phyloP scores from a whole-genome alignment of 2,113 vertebrate genomes.

The Vidua macroura region DNA sequence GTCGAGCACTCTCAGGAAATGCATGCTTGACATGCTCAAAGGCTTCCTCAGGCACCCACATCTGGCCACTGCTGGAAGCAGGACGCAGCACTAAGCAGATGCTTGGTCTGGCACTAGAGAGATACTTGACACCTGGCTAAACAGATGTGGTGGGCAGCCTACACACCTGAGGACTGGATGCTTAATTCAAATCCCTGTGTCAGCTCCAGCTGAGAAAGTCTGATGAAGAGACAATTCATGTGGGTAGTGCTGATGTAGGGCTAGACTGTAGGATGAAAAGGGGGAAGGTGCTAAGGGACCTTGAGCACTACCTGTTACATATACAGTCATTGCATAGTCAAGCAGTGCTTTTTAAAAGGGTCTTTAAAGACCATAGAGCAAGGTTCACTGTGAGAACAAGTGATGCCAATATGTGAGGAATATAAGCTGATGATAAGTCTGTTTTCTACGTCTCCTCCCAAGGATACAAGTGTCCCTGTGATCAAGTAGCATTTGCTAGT shows the following conservation, averaged over 20 bases:
- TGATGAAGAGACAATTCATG: background rate
- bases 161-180: accelerated
- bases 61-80: background rate
- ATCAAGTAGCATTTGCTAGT: background rate
- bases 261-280: background rate
- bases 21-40: background rate
- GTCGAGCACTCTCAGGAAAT: background rate
- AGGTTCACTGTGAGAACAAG: background rate
- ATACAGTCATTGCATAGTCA: background rate
- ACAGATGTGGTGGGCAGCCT: background rate
- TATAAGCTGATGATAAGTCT: background rate
- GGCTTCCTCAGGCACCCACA: background rate
- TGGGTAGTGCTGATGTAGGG: background rate
- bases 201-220: background rate
- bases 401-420: background rate
- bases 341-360: background rate
- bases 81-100: background rate
- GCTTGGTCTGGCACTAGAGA: background rate
- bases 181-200: background rate
- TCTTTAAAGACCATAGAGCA: background rate
- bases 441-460: background rate
- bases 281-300: background rate
- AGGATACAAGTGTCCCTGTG: background rate
- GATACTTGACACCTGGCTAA: background rate
- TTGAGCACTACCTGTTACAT: background rate